Percentiles rank a stretch among this genome's conserved stretches.
Evolutionary conservation across 2,113 vertebrate species (phyloP).

Genomic region (Microcebus griseorufus): DNA sequence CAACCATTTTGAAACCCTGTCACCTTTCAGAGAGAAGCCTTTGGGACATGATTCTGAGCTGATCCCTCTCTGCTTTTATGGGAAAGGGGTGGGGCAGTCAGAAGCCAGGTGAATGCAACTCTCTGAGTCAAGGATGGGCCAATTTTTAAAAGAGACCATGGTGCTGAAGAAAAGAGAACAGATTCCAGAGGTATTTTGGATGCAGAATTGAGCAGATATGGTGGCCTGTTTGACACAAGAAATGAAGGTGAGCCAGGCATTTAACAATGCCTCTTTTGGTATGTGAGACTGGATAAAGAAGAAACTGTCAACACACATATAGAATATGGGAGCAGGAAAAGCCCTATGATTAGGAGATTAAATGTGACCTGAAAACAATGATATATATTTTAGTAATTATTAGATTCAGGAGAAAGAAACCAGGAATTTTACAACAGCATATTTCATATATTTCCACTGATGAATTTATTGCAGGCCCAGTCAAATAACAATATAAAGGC

Average conservation of each 20-base stretch:
- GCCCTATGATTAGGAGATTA: not conserved
- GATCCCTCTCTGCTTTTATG: not conserved
- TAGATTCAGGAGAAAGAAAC: not conserved
- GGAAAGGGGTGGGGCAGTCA: not conserved
- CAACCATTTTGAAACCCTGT: not conserved
- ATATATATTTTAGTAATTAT: not conserved
- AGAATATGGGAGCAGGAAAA: not conserved
- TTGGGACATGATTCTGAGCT: not conserved
- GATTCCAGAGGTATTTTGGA: not conserved
- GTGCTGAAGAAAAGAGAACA: not conserved
- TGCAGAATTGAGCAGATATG: not conserved
- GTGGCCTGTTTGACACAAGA: not conserved
- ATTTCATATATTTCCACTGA: not conserved
- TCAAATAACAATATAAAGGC: not conserved
- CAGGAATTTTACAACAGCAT: not conserved
- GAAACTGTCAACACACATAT: not conserved
- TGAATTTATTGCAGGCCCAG: not conserved
- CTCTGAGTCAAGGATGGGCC: not conserved
- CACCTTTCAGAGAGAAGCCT: not conserved
- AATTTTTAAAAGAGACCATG: not conserved
- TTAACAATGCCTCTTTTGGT: not conserved
- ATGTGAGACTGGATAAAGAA: not conserved
- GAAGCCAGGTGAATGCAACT: not conserved
- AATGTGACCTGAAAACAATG: not conserved
- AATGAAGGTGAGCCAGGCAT: not conserved